Evolutionary conservation across 2,113 vertebrate species (phyloP).

Genomic region (Sinocyclocheilus maitianheensis): DNA sequence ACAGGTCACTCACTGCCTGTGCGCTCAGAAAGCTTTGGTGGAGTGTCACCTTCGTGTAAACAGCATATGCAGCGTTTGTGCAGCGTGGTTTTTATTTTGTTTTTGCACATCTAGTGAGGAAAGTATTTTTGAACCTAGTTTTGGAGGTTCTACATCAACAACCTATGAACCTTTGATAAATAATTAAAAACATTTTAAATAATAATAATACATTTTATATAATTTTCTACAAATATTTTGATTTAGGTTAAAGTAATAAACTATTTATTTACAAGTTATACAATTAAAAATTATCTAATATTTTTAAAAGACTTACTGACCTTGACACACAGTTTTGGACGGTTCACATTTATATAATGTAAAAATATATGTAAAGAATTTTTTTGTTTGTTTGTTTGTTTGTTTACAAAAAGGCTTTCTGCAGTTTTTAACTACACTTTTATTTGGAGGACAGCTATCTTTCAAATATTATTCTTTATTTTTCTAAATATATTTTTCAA

Average conservation of each 20-base stretch:
- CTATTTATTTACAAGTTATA: too few relatives aligned
- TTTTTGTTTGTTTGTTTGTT: too few relatives aligned
- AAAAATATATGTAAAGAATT: too few relatives aligned
- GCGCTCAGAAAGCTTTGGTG: conserved; percentile 16
- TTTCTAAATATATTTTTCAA: too few relatives aligned
- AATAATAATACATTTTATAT: not conserved
- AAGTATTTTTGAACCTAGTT: not conserved
- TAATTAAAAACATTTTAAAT: not conserved
- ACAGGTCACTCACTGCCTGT: conserved; percentile 60
- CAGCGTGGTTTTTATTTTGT: too few relatives aligned
- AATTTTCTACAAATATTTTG: not conserved
- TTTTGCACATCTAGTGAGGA: not conserved
- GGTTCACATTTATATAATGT: too few relatives aligned
- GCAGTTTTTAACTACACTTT: too few relatives aligned
- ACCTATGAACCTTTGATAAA: not conserved
- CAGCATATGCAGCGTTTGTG: not conserved
- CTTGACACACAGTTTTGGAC: too few relatives aligned
- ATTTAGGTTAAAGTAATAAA: not conserved
- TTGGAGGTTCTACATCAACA: not conserved
- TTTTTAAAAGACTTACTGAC: not conserved
- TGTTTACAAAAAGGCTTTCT: too few relatives aligned
- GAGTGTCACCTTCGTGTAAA: conserved; percentile 21
- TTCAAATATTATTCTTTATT: too few relatives aligned
- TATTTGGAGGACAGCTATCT: too few relatives aligned
- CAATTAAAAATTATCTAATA: too few relatives aligned